phyloP scores from a whole-genome alignment of 2,113 vertebrate species.

The Chionis minor region DNA sequence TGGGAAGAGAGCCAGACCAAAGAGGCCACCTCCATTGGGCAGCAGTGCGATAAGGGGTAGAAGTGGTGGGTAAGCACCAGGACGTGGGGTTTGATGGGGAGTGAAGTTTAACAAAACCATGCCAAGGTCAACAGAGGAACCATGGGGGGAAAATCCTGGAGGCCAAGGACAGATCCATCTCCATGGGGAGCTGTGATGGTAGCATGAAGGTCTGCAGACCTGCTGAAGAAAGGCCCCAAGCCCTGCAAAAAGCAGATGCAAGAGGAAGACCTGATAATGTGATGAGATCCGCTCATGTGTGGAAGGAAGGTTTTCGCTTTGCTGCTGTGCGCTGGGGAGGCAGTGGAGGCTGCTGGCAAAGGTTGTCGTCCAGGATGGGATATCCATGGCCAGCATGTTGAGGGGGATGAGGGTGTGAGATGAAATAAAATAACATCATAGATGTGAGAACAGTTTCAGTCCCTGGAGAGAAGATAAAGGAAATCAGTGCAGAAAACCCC shows the following conservation, averaged over 20 bases:
- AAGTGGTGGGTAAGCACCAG: background rate
- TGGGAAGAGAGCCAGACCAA: background rate
- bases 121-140: background rate
- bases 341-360: background rate
- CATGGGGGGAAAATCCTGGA: background rate
- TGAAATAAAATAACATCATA: background rate
- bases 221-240: background rate
- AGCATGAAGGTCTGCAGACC: background rate
- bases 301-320: background rate
- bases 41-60: background rate
- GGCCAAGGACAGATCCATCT: background rate
- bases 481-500: background rate
- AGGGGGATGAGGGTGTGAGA: background rate
- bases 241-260: background rate
- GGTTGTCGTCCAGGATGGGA: background rate
- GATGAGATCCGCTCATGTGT: rapidly evolving
- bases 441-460: background rate
- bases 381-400: background rate
- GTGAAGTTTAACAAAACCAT: background rate
- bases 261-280: background rate
- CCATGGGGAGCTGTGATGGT: background rate
- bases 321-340: background rate
- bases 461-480: background rate
- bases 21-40: background rate
- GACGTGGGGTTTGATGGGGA: background rate